Conservation (phyloP, 2,797 vertebrate genomes). For the Amblyraja radiata region DNA sequence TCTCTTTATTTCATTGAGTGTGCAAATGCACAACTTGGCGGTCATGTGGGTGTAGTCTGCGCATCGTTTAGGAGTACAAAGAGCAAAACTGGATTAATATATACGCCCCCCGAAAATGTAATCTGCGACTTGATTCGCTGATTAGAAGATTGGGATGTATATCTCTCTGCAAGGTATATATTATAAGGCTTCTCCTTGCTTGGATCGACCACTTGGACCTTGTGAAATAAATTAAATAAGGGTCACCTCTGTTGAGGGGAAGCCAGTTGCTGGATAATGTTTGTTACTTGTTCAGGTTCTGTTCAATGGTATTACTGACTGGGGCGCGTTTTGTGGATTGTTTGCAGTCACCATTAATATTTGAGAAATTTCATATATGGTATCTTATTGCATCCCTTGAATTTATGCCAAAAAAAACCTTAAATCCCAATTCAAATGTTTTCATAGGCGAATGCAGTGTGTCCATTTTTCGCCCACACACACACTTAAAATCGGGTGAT, state of each 20-base stretch:
- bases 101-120: too few relatives aligned
- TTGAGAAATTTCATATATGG: not conserved
- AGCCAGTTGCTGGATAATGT: not conserved
- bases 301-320: not conserved
- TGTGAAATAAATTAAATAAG: not conserved
- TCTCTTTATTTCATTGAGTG: not conserved
- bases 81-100: not conserved
- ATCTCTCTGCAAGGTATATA: too few relatives aligned
- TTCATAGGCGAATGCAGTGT: not conserved
- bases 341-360: not conserved
- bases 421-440: conserved; percentile 10
- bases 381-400: not conserved
- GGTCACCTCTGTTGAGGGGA: not conserved
- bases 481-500: conserved; percentile 25
- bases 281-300: not conserved
- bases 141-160: not conserved
- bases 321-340: not conserved
- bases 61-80: not conserved
- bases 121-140: not conserved
- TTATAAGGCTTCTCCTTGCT: not conserved
- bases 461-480: not conserved
- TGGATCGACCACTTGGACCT: not conserved
- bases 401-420: not conserved
- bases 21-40: not conserved
- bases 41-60: not conserved